Evolutionary conservation across 2,888 invertebrate species (phyloP).

Genomic region (Apodemia mormo): DNA sequence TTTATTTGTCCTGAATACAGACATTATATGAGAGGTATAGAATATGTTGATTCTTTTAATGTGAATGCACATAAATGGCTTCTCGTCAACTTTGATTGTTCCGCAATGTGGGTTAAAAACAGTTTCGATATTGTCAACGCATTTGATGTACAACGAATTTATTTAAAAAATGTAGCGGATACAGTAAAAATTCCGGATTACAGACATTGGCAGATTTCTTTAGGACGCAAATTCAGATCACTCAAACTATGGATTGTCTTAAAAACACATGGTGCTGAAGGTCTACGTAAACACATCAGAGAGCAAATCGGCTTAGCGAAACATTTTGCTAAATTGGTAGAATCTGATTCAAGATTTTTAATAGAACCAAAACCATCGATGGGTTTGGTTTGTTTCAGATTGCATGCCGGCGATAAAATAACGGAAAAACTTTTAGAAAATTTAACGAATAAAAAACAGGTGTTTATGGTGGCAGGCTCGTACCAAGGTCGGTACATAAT

Average conservation of each 20-base stretch:
- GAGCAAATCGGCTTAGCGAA: constrained; percentile 88
- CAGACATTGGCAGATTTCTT: constrained; percentile 93
- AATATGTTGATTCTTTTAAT: constrained; percentile 94
- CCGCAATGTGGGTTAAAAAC: constrained; percentile 95
- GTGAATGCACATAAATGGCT: constrained; percentile 98
- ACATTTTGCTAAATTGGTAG: constrained; percentile 88
- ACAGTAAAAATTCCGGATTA: constrained; percentile 83
- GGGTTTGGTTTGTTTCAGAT: constrained; percentile 94
- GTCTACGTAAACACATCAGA: constrained; percentile 89
- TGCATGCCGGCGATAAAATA: constrained; percentile 86
- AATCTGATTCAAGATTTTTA: constrained; percentile 89
- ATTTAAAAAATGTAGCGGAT: constrained; percentile 84
- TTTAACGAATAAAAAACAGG: constrained; percentile 87
- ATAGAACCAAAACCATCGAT: constrained; percentile 86
- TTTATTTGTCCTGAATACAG: constrained; percentile 96
- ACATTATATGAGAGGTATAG: constrained; percentile 87
- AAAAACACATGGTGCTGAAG: constrained; percentile 90
- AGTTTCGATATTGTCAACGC: constrained; percentile 90
- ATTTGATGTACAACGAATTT: constrained; percentile 95
- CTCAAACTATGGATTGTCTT: constrained; percentile 97
- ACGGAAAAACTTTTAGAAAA: constrained; percentile 87
- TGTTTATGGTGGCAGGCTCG: constrained; percentile 91
- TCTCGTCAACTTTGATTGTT: constrained; percentile 97
- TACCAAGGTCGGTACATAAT: constrained; percentile 86
- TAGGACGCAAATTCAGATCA: constrained; percentile 93